These are phyloP conservation scores for Philaethria dido DNA, from an alignment of 2,888 invertebrate genomes.

Conservation along the genomic window DNA sequence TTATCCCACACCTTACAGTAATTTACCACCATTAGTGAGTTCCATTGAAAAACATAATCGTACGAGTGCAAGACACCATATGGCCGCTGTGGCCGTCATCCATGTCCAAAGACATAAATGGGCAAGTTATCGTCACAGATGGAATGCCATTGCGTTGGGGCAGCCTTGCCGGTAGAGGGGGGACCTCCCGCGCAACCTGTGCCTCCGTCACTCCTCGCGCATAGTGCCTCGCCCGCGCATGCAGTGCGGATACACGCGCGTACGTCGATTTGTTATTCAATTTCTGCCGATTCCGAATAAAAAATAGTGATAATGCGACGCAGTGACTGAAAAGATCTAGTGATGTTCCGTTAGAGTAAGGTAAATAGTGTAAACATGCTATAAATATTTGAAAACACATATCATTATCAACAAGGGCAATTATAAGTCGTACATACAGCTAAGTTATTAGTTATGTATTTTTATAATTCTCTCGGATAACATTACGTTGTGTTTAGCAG, in stretches of 20 bases:
- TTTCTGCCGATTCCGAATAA: constrained; percentile 53
- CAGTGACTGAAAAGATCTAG: constrained; percentile 61
- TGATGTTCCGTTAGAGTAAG: constrained; percentile 62
- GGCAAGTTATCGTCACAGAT: constrained; percentile 80
- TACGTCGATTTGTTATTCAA: constrained; percentile 39
- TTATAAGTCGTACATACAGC: constrained; percentile 53
- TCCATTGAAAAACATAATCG: constrained; percentile 69
- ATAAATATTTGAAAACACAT: constrained; percentile 42
- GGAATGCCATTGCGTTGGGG: constrained; percentile 71
- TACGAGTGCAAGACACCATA: constrained; percentile 71
- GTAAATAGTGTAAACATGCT: constrained; percentile 56
- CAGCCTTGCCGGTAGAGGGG: constrained; percentile 62
- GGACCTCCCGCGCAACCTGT: constrained; percentile 67
- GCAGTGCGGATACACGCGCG: constrained; percentile 58
- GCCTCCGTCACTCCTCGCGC: constrained; percentile 61
- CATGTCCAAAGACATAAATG: constrained; percentile 82
- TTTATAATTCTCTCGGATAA: constrained; percentile 15
- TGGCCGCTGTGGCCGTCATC: constrained; percentile 76
- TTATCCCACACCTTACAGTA: constrained; percentile 63
- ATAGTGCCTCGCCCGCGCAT: constrained; percentile 70
- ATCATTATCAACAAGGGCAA: constrained; percentile 60
- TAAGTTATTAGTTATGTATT: constrained; percentile 49
- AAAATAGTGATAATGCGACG: constrained; percentile 54
- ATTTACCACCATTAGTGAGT: constrained; percentile 65
- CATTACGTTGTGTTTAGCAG: constrained; percentile 45